Evolutionary conservation across 2,113 vertebrate genomes (phyloP).

Genomic region (Equus quagga): DNA sequence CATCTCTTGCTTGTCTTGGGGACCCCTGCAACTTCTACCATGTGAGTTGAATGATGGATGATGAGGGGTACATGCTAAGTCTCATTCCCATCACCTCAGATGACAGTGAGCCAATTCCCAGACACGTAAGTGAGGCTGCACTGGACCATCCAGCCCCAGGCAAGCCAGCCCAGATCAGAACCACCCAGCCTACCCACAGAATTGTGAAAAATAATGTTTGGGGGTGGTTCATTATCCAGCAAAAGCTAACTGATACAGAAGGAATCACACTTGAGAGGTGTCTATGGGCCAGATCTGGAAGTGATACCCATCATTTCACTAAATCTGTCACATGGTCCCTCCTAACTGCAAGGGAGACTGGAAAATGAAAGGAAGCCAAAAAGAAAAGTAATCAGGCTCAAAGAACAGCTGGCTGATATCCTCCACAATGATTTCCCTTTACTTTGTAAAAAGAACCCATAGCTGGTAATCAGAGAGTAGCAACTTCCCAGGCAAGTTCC

Average conservation of each 20-base stretch:
- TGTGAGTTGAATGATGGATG: background rate
- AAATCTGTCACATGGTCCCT: background rate
- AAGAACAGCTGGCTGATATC: background rate
- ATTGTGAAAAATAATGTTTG: background rate
- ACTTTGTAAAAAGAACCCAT: constrained; percentile 34
- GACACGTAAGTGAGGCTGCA: background rate
- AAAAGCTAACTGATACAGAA: background rate
- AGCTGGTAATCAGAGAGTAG: constrained; percentile 23
- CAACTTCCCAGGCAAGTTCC: constrained; percentile 37
- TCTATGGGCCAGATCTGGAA: background rate
- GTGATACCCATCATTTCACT: background rate
- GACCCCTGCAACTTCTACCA: background rate
- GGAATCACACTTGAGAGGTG: background rate
- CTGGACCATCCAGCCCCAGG: background rate
- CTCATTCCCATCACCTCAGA: background rate
- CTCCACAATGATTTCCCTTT: constrained; percentile 21
- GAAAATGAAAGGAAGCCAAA: background rate
- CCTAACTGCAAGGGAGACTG: background rate
- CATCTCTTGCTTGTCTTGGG: background rate
- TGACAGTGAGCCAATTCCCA: background rate
- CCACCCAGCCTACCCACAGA: background rate
- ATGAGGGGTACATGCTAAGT: background rate
- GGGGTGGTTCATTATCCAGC: background rate
- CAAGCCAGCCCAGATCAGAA: background rate
- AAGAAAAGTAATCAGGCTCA: background rate